phyloP scores from a whole-genome alignment of 2,113 vertebrate genomes.

The Colaptes auratus region DNA sequence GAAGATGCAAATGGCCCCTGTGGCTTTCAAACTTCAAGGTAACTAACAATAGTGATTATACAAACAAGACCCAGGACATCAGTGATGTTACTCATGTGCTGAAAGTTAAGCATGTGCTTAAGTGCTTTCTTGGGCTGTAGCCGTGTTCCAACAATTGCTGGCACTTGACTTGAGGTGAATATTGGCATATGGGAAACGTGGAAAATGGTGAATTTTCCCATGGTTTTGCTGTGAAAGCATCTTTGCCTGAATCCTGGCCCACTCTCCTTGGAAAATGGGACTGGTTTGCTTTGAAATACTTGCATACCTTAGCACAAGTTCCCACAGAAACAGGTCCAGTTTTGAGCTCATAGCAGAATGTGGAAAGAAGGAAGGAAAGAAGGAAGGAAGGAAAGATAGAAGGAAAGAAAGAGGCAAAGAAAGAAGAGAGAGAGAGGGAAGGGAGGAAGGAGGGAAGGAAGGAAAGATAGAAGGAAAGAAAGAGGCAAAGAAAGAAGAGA shows the following conservation, averaged over 20 bases:
- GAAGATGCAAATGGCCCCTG: constrained; percentile 21
- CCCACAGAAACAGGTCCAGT: constrained; percentile 57
- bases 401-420: too few relatives aligned
- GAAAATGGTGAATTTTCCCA: constrained; percentile 63
- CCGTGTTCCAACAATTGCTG: constrained; percentile 21
- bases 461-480: too few relatives aligned
- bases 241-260: constrained; percentile 64
- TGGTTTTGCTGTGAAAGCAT: constrained; percentile 65
- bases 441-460: too few relatives aligned
- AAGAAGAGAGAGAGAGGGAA: too few relatives aligned
- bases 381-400: neutral
- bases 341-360: constrained; percentile 13
- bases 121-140: constrained; percentile 37
- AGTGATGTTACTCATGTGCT: neutral
- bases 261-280: constrained; percentile 53
- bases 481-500: too few relatives aligned
- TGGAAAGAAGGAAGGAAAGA: neutral
- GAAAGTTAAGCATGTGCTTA: constrained; percentile 48
- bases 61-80: neutral
- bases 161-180: constrained; percentile 3
- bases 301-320: constrained; percentile 69
- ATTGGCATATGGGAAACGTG: constrained; percentile 46
- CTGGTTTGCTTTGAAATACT: constrained; percentile 59
- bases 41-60: neutral
- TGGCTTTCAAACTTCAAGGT: neutral